A percentile compares a stretch with the other conserved stretches of the same genome.
phyloP scores from a whole-genome alignment of 2,888 invertebrate species.

The Xestia ashworthii region DNA sequence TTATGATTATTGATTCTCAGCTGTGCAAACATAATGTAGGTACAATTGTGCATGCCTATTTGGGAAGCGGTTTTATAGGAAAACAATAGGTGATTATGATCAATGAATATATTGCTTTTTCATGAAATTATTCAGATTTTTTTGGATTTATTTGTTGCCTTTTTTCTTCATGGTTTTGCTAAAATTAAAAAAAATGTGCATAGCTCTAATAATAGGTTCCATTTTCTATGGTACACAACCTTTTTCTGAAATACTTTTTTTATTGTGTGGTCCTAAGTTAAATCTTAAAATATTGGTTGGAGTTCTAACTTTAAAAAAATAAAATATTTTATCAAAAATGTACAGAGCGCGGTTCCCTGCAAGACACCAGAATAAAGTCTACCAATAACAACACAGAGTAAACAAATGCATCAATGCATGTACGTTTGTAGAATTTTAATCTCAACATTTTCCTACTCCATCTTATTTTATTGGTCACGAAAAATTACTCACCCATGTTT shows the following conservation, averaged over 20 bases:
- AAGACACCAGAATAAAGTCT: not conserved
- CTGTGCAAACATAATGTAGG: slow-evolving; percentile 10
- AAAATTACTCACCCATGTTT: slow-evolving; percentile 56
- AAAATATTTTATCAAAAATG: slow-evolving; percentile 2
- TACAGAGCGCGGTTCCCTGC: not conserved
- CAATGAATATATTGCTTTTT: not conserved
- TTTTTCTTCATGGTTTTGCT: not conserved
- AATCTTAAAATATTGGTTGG: not conserved
- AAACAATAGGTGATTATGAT: slow-evolving; percentile 22
- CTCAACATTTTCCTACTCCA: not conserved
- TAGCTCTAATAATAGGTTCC: not conserved
- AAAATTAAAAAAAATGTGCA: not conserved
- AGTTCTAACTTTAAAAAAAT: not conserved
- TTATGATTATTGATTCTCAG: slow-evolving; percentile 11
- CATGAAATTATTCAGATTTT: too few relatives aligned
- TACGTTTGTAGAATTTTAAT: not conserved
- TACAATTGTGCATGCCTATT: not conserved
- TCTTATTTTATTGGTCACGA: not conserved
- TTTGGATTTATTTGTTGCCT: not conserved
- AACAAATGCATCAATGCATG: not conserved
- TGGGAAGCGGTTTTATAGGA: slow-evolving; percentile 7
- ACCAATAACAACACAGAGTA: not conserved
- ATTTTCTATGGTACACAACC: not conserved
- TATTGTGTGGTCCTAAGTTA: not conserved
- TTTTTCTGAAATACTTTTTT: not conserved